Base-by-base conservation (phyloP, 1,140 invertebrate species). In the Coenobita brevimanus region DNA sequence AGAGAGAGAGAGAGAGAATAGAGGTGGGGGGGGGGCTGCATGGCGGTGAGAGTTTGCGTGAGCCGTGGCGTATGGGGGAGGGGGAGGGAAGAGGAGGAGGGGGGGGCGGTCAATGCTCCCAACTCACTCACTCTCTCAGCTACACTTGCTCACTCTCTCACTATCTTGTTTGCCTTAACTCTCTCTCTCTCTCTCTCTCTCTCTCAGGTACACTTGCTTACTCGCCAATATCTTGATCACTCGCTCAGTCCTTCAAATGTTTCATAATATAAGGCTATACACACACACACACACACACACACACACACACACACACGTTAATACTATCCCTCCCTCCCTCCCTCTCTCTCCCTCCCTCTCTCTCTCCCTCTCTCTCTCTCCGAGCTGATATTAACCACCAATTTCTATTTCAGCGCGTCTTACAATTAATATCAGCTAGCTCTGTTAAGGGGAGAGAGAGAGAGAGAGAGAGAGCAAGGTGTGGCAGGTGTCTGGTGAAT, bases 211-310 rank as follows among this genome's bases (percentile, higher is more conserved):
- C n/a, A n/a, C n/a, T n/a, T n/a, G n/a, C n/a, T n/a, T n/a, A n/a
- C n/a, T n/a, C n/a, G n/a, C n/a, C n/a, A n/a, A n/a, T n/a, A n/a
- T n/a, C n/a, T n/a, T n/a, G n/a, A n/a, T n/a, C n/a, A 33, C 69
- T 67, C 13, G 41, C 33, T 30, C n/a, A 27, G 30, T 36, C 15
- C 10, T 8, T 30, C 17, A 8, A 17, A 8, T 67, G 13, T 67
- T 17, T 30, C 69, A 73, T 38, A 15, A 73, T 33, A 27, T 21
- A 2, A 3, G 41, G 30, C n/a, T 38, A 27, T 38, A 73, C 69
- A 73, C 69, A 73, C 69, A 38, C 69, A 71, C 69, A 71, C 30
- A 71, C 30, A 71, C 69, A 71, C 13, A 73, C 69, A 27, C 13
- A 73, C 69, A 73, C 27, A 73, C 69, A 73, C 36, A 73, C 36